A percentile compares a stretch with the other conserved stretches of the same genome.
These are phyloP conservation scores for Theristicus caerulescens DNA, from an alignment of 2,113 vertebrate genomes.

Conservation along the genomic window DNA sequence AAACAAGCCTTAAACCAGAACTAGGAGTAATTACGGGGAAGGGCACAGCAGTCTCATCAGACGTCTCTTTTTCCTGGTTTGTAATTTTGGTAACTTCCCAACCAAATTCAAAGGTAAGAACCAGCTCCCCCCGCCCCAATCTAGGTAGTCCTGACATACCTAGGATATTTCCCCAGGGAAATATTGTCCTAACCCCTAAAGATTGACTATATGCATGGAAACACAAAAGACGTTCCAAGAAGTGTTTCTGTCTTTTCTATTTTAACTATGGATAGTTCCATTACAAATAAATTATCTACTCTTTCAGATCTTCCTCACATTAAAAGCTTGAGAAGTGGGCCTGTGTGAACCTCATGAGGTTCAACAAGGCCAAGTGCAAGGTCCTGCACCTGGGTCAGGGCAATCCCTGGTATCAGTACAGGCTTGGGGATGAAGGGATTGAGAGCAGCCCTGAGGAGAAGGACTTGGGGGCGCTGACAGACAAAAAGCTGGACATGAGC, in stretches of 20 bases:
- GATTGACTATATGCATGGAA: background rate
- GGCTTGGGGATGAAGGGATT: too few relatives aligned
- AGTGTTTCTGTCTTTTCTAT: background rate
- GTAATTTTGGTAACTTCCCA: background rate
- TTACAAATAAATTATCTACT: background rate
- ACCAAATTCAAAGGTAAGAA: background rate
- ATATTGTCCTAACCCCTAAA: background rate
- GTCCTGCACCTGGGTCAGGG: too few relatives aligned
- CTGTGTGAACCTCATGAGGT: too few relatives aligned
- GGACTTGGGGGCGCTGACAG: too few relatives aligned
- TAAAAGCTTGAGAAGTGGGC: too few relatives aligned
- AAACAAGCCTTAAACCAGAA: background rate
- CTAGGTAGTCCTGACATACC: background rate
- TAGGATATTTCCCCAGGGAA: background rate
- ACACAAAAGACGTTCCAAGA: background rate
- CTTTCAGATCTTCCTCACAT: background rate
- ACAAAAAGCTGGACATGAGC: too few relatives aligned
- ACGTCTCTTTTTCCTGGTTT: background rate
- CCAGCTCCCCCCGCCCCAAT: too few relatives aligned
- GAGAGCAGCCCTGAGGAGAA: too few relatives aligned
- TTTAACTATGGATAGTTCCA: rapidly evolving
- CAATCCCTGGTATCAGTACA: too few relatives aligned
- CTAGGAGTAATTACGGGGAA: background rate
- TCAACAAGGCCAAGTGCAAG: too few relatives aligned
- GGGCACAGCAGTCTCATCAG: background rate